phyloP scores from a whole-genome alignment of 2,888 invertebrate genomes.

The Ypsolopha sequella region DNA sequence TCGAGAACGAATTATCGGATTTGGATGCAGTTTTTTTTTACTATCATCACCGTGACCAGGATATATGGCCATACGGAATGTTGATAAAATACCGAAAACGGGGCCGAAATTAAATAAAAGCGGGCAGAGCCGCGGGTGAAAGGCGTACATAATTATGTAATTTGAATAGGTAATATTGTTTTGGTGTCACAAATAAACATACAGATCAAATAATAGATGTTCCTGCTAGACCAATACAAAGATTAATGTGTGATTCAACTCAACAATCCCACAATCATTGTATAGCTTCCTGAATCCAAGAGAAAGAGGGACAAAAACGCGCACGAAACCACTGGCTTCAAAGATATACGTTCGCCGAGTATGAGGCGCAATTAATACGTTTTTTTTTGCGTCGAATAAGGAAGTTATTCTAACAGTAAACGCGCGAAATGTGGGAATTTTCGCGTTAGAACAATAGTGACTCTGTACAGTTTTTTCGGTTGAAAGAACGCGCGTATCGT shows the following conservation, averaged over 20 bases:
- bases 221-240: too few relatives aligned
- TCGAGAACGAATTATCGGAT: too few relatives aligned
- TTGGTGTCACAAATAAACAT: too few relatives aligned
- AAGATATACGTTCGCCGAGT: constrained; percentile 3
- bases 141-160: too few relatives aligned
- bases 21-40: too few relatives aligned
- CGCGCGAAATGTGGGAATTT: constrained; percentile 65
- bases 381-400: constrained; percentile 60
- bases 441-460: constrained; percentile 48
- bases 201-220: too few relatives aligned
- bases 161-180: too few relatives aligned
- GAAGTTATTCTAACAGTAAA: constrained; percentile 62
- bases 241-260: background rate
- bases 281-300: constrained; percentile 26
- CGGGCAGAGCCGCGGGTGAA: too few relatives aligned
- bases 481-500: constrained; percentile 59
- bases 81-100: too few relatives aligned
- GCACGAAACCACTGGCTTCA: constrained; percentile 7
- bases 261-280: background rate
- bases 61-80: too few relatives aligned
- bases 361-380: constrained; percentile 39
- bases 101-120: too few relatives aligned
- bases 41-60: too few relatives aligned
- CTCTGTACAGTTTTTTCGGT: constrained; percentile 59
- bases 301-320: constrained; percentile 18